These are phyloP conservation scores for Melangyna quadrimaculata DNA, from an alignment of 2,888 invertebrate genomes.

Conservation along the genomic window DNA sequence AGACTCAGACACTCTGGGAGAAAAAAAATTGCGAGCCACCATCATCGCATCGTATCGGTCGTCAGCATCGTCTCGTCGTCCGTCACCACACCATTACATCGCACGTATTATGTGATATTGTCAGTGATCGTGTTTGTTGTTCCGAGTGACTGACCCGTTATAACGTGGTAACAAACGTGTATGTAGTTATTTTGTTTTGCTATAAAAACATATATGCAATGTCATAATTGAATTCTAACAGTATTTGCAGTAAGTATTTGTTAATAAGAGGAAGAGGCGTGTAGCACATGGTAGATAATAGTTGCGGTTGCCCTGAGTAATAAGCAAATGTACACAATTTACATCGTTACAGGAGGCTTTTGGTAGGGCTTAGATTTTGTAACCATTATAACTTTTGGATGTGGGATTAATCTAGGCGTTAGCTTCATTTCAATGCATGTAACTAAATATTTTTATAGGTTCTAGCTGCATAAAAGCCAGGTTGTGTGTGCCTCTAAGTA, in stretches of 20 bases:
- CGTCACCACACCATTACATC: neutral
- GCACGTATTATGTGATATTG: slow-evolving; percentile 27
- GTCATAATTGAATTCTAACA: slow-evolving; percentile 65
- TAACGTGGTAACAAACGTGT: slow-evolving; percentile 51
- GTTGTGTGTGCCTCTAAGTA: too few relatives aligned
- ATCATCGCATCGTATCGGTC: neutral
- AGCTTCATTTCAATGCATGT: too few relatives aligned
- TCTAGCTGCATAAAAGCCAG: too few relatives aligned
- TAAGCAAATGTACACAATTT: neutral
- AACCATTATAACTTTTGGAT: neutral
- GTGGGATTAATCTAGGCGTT: too few relatives aligned
- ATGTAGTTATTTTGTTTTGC: neutral
- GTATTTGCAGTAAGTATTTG: slow-evolving; percentile 33
- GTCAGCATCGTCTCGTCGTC: neutral
- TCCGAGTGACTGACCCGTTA: slow-evolving; percentile 60
- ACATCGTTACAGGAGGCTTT: neutral
- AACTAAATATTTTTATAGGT: too few relatives aligned
- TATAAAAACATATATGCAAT: slow-evolving; percentile 18
- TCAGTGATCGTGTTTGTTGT: slow-evolving; percentile 56
- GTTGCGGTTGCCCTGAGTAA: neutral
- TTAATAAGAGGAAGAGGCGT: slow-evolving; percentile 22
- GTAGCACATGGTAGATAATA: neutral
- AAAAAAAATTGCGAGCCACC: slow-evolving; percentile 32
- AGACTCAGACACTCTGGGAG: slow-evolving; percentile 16
- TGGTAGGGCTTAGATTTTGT: neutral